These are phyloP conservation scores for Calyptommatus sinebrachiatus DNA, from an alignment of 2,113 vertebrate species.

Conservation along the genomic window DNA sequence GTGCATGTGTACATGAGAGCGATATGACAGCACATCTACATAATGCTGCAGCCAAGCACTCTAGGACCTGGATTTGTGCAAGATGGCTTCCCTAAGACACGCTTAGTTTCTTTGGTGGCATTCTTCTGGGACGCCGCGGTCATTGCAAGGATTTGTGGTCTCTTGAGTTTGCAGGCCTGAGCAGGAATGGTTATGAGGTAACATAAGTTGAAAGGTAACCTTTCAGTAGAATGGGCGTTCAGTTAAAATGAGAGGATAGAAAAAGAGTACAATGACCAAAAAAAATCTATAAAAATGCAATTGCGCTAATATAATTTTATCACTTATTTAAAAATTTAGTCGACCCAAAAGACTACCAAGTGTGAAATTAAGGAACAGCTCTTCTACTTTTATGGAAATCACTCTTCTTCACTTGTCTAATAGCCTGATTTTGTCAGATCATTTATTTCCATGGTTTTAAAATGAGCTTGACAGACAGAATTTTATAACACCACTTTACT, in stretches of 20 bases:
- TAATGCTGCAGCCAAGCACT: not conserved
- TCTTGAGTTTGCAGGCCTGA: constrained; percentile 45
- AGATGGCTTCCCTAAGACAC: not conserved
- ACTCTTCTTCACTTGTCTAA: constrained; percentile 85
- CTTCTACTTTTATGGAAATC: constrained; percentile 83
- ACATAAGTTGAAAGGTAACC: constrained; percentile 75
- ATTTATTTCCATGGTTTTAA: constrained; percentile 85
- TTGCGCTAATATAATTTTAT: constrained; percentile 86
- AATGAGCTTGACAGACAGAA: constrained; percentile 85
- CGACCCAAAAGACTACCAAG: constrained; percentile 86
- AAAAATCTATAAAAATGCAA: constrained; percentile 88
- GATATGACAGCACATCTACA: not conserved
- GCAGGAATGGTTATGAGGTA: constrained; percentile 64
- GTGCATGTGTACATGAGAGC: not conserved
- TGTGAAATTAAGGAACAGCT: constrained; percentile 86
- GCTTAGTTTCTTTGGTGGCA: constrained; percentile 23
- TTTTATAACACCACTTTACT: constrained; percentile 86
- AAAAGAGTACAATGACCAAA: constrained; percentile 83
- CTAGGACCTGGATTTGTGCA: not conserved
- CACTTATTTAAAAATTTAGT: constrained; percentile 88
- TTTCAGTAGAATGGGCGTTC: constrained; percentile 73
- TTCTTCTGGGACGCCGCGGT: constrained; percentile 37
- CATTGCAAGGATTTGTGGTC: constrained; percentile 57
- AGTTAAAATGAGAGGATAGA: constrained; percentile 81
- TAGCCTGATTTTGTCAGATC: constrained; percentile 85